A percentile compares a stretch with the other conserved stretches of the same genome.
Evolutionary conservation across 2,797 vertebrate species (phyloP).

Genomic region (Odontamblyopus rebecca): DNA sequence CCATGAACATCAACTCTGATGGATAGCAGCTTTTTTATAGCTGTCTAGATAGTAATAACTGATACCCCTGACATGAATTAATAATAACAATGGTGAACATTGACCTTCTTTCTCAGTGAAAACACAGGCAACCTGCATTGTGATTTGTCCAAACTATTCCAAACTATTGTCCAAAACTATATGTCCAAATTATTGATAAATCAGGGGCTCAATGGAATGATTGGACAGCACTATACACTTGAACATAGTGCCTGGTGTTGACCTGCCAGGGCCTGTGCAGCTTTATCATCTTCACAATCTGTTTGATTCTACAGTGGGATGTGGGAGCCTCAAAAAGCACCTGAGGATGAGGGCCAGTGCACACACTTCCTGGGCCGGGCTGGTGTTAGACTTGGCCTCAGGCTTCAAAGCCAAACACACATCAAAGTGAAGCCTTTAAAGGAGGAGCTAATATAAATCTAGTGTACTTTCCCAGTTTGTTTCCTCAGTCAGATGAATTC

Average conservation of each 20-base stretch:
- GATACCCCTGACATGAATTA: neutral
- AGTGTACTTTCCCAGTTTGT: neutral
- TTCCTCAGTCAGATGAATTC: neutral
- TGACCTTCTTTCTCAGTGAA: neutral
- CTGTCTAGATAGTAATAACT: no score
- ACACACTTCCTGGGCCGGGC: slow-evolving; percentile 23
- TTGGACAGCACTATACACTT: neutral
- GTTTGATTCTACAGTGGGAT: slow-evolving; percentile 34
- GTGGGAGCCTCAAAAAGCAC: slow-evolving; percentile 18
- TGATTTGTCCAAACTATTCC: neutral
- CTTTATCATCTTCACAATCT: slow-evolving; percentile 18
- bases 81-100: neutral
- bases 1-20: no score
- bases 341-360: slow-evolving; percentile 35
- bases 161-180: no score
- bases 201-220: neutral
- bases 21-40: no score
- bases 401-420: slow-evolving; percentile 11
- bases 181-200: no score
- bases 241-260: slow-evolving; percentile 33
- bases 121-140: neutral
- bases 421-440: slow-evolving; percentile 7
- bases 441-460: neutral
- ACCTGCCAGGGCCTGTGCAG: slow-evolving; percentile 37
- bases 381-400: slow-evolving; percentile 11